Evolutionary conservation across 1,140 invertebrate genomes (phyloP).

Genomic region (Cyclargus thomasi): DNA sequence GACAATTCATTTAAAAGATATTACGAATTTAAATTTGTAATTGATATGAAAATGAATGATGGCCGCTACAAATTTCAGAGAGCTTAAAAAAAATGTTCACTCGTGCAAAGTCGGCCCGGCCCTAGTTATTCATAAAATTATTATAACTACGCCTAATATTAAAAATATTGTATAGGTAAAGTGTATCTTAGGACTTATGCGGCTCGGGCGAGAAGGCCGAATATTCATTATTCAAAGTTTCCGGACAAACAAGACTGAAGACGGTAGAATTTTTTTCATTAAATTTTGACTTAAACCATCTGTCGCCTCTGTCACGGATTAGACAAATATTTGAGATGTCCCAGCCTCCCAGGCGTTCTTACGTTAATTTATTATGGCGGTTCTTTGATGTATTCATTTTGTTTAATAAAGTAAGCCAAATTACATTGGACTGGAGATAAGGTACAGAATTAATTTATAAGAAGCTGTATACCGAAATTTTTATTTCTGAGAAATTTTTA

Average conservation of each 20-base stretch:
- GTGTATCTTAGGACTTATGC: neutral
- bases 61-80: too few species aligned
- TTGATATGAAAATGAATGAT: too few species aligned
- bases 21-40: too few species aligned
- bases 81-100: too few species aligned
- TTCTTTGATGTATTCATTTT: conserved; percentile 15
- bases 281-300: conserved; percentile 59
- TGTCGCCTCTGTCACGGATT: conserved; percentile 38
- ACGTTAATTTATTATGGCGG: conserved; percentile 34
- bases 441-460: neutral
- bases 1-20: too few species aligned
- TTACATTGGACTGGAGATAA: conserved; percentile 1
- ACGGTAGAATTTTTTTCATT: conserved; percentile 54
- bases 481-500: neutral
- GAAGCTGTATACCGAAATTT: neutral
- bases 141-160: too few species aligned
- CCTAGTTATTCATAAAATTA: too few species aligned
- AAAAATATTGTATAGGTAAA: neutral
- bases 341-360: conserved; percentile 26
- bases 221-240: conserved; percentile 19
- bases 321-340: conserved; percentile 49
- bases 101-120: too few species aligned
- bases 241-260: conserved; percentile 43
- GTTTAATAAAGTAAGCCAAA: conserved; percentile 1
- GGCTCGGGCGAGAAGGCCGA: conserved; percentile 15